Base-by-base conservation (phyloP, 2,113 vertebrate species). In the Ptyas mucosa region DNA sequence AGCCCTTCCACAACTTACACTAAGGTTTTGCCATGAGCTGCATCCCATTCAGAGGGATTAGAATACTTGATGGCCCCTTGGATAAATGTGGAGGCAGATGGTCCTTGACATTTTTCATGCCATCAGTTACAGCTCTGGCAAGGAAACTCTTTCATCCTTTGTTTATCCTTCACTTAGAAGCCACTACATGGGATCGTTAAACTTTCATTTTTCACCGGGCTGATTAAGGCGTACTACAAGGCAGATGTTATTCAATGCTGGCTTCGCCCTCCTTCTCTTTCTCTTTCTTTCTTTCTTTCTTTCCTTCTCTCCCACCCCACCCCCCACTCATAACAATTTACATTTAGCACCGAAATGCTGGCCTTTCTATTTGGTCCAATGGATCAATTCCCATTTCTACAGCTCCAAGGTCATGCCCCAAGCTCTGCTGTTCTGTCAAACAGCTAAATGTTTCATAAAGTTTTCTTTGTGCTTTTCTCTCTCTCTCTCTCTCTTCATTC, bases 61-160 rank as follows among this genome's bases (percentile, higher is more conserved):
- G 96, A 99, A 99, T 99, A 98, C 97, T 98, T 98, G 98, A 98
- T 98, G 98, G 98, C 98, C 99, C 98, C 98, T 98, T 96, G 97
- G 98, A 99, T 98, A 98, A 98, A 98, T 98, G 34, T 97, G 96
- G 97, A 98, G 97, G 98, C 99, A 99, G 98, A 98, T 99, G 98
- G 98, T 98, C 98, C 98, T 98, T 98, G 98, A 98, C 98, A 97
- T 98, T 97, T 98, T 98, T 97, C 97, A 98, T 97, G 98, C 98
- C 98, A 98, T 98, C 98, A 98, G 98, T 99, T 99, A 98, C 98
- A 98, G 98, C 39, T 97, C 97, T 98, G 96, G 98, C 97, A 97
- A 97, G 96, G 97, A 98, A 97, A 97, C 97, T 97, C 98, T 98
- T 99, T 99, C 97, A 98, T 98, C 98, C 98, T 98, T 98, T 98